Evolutionary conservation across 2,797 vertebrate genomes (phyloP), one percentile per base, ranked within the genome.

Genomic region (Zalophus californianus): DNA sequence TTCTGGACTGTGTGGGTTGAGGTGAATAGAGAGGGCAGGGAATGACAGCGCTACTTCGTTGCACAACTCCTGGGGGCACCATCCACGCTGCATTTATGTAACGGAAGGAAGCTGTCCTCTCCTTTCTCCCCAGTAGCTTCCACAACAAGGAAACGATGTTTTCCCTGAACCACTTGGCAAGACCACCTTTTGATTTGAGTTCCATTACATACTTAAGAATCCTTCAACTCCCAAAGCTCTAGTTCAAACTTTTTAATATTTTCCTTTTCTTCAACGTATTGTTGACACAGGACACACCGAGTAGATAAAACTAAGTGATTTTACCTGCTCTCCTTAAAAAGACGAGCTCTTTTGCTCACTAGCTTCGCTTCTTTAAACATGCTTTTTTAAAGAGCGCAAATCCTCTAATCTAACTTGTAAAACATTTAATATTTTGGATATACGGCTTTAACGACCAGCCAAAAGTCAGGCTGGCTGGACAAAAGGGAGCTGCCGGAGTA

Each of bases 391-490:
- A 98, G 90, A 96, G 75, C 96, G 75, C 95, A 98, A 98, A 98
- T 98, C 97, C 96, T 94, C 98, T 98, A 96, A 98, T 98, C 98
- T 98, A 98, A 98, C 97, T 98, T 97, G 96, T 98, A 98, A 98
- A 98, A 98, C 98, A 98, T 98, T 98, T 98, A 98, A 98, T 99
- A 98, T 98, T 99, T 99, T 96, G 97, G 98, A 98, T 98, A 96
- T 97, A 96, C 41, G 97, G 86, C 96, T 98, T 98, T 98, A 98
- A 98, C 96, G 97, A 95, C 97, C 91, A 97, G 97, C 97, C 97
- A 97, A 93, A 98, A 98, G 97, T 98, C 98, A 98, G 94, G 82
- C 94, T 62, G 87, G 84, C 58, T 90, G 96, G 97, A 99, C 98
- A 99, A 99, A 98, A 29, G 96, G 96, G 92, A 98, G 88, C 96